These are phyloP conservation scores for Chouioia cunea DNA, from an alignment of 2,888 invertebrate species.

Conservation along the genomic window DNA sequence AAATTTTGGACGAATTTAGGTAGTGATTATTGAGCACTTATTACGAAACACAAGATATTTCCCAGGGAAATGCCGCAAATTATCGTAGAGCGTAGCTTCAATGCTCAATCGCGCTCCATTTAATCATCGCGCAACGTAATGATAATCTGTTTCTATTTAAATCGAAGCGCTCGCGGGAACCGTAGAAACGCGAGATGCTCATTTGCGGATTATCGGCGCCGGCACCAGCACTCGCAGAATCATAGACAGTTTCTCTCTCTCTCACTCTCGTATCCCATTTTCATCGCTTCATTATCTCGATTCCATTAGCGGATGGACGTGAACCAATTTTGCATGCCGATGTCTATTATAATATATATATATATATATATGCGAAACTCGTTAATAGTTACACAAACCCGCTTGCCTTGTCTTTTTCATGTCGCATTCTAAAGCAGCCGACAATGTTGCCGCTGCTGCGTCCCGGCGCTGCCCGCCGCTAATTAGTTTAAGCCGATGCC, in stretches of 20 bases:
- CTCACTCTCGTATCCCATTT: background rate
- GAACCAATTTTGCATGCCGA: conserved; percentile 11
- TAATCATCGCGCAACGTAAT: conserved; percentile 24
- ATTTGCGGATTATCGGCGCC: too few species aligned
- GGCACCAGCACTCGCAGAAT: background rate
- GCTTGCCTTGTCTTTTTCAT: too few species aligned
- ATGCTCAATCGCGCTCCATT: conserved; percentile 1
- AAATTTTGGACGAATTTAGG: too few species aligned
- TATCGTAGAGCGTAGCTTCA: background rate
- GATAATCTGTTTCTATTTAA: conserved; percentile 7
- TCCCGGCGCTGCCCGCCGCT: background rate
- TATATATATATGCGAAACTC: conserved; percentile 10
- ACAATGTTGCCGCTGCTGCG: too few species aligned
- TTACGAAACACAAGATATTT: too few species aligned
- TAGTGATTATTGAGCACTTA: too few species aligned
- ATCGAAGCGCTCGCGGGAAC: too few species aligned
- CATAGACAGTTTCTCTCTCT: background rate
- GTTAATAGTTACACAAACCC: too few species aligned
- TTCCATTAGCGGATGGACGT: conserved; percentile 12
- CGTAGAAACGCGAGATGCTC: too few species aligned
- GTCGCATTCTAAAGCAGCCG: too few species aligned
- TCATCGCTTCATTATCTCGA: conserved; percentile 34
- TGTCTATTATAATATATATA: too few species aligned
- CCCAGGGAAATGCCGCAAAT: background rate
- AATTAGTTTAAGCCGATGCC: conserved; percentile 12